Evolutionary conservation across 2,888 invertebrate genomes (phyloP).

Genomic region (Drosophila mimica): DNA sequence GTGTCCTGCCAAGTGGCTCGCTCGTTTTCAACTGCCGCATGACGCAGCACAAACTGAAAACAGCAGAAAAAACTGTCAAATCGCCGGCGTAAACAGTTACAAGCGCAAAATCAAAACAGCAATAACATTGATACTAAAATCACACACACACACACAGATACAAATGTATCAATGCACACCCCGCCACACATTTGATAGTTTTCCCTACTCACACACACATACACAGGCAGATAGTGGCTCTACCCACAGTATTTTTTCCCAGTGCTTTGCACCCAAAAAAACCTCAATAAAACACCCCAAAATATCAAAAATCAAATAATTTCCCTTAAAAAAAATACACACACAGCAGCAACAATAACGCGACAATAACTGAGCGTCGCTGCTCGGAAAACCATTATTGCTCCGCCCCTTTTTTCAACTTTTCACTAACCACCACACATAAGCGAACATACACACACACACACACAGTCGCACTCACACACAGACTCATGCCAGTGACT

Average conservation of each 20-base stretch:
- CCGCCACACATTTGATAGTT: slow-evolving; percentile 71
- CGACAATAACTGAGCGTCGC: slow-evolving; percentile 66
- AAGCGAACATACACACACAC: slow-evolving; percentile 25
- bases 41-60: slow-evolving; percentile 80
- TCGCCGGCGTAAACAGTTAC: slow-evolving; percentile 53
- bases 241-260: slow-evolving; percentile 59
- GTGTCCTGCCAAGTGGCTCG: slow-evolving; percentile 84
- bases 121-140: slow-evolving; percentile 79
- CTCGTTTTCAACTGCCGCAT: slow-evolving; percentile 82
- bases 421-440: slow-evolving; percentile 71
- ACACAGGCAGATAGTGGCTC: slow-evolving; percentile 28
- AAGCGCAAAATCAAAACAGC: slow-evolving; percentile 77
- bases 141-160: slow-evolving; percentile 50
- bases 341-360: slow-evolving; percentile 37
- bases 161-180: slow-evolving; percentile 54
- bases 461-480: slow-evolving; percentile 23
- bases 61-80: slow-evolving; percentile 65
- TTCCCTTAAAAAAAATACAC: slow-evolving; percentile 82
- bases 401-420: slow-evolving; percentile 82
- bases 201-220: slow-evolving; percentile 45
- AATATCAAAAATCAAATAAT: slow-evolving; percentile 84
- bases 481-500: slow-evolving; percentile 30
- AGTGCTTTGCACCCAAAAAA: slow-evolving; percentile 65
- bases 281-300: slow-evolving; percentile 85
- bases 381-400: slow-evolving; percentile 82